Evolutionary conservation across 1,140 invertebrate genomes (phyloP), one percentile per base, ranked within the genome.

Genomic region (Apolygus lucorum): DNA sequence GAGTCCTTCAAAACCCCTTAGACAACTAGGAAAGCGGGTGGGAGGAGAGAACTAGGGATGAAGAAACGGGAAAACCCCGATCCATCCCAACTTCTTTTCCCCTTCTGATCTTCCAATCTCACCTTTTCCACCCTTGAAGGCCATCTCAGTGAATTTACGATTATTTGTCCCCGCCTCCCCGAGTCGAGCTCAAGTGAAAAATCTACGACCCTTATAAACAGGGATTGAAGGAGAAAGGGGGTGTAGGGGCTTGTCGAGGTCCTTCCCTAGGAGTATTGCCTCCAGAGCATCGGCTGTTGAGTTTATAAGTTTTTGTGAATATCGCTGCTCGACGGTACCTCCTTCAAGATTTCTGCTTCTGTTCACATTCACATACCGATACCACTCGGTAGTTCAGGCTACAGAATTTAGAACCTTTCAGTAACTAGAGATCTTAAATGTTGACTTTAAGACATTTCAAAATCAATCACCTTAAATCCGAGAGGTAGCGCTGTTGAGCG

Each of bases 141-240:
- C 34, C 52, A 68, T 59, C 68, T 68, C 49, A 21, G 24, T 52
- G 52, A 68, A 68, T 68, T 68, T 68, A 68, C 68, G 68, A 68
- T 68, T 68, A 68, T 68, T 68, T 26, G 49, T 21, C 68, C 49
- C 52, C 17, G 24, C 26, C 64, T 66, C n/a, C n/a, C n/a, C n/a
- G n/a, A n/a, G n/a, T n/a, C n/a, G n/a, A n/a, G 64, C 64, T 66
- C 64, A 66, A 66, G 68, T 68, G 68, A 68, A 68, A 68, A 68
- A 68, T 68, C 68, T 68, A 68, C 68, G 27, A 59, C 52, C 52
- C 68, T 62, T 68, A 59, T 59, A 59, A 52, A 70, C 63, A 70
- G 63, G 29, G 28, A 66, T 28, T 42, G 22, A 28, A 21, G 59
- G 64, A 62, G 22, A 25, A 63, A 63, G 28, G 54, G 54, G n/a